Conservation (phyloP, 2,888 invertebrate species). For the Cantharis nigra region DNA sequence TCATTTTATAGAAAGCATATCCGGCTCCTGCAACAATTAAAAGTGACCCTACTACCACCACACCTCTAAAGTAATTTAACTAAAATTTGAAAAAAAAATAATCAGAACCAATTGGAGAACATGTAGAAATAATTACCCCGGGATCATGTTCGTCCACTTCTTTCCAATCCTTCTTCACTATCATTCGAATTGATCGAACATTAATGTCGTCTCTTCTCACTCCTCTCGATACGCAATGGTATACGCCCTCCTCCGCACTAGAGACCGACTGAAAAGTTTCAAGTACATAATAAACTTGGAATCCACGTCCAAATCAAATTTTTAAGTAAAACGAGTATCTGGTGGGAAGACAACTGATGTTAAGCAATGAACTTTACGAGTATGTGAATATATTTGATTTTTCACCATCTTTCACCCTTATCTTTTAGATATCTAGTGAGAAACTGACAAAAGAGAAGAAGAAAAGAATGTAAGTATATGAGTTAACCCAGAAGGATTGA, state of each 20-base stretch:
- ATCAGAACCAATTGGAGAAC: neutral
- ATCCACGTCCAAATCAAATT: too few relatives aligned
- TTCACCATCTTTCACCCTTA: too few relatives aligned
- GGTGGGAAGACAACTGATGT: too few relatives aligned
- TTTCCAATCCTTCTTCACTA: slow-evolving; percentile 56
- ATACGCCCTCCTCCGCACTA: slow-evolving; percentile 64
- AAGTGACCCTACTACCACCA: slow-evolving; percentile 22
- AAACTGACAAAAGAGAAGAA: too few relatives aligned
- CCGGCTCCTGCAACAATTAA: slow-evolving; percentile 21
- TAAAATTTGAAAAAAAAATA: neutral
- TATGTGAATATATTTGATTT: too few relatives aligned
- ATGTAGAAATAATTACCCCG: slow-evolving; percentile 4
- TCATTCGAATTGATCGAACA: slow-evolving; percentile 64
- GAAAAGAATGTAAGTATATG: too few relatives aligned
- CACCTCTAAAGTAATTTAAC: slow-evolving; percentile 28
- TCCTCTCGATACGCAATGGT: slow-evolving; percentile 66
- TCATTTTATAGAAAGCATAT: slow-evolving; percentile 19
- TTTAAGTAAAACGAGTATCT: too few relatives aligned
- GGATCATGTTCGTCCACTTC: slow-evolving; percentile 35
- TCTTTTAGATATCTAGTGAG: too few relatives aligned
- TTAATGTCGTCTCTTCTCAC: slow-evolving; percentile 57
- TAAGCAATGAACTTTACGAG: too few relatives aligned
- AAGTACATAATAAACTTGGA: too few relatives aligned
- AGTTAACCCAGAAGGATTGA: too few relatives aligned
- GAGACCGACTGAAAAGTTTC: slow-evolving; percentile 60